A percentile compares a stretch with the other conserved stretches of the same genome.
Conservation (phyloP, 2,113 vertebrate species). For the Chaetodon auriga region DNA sequence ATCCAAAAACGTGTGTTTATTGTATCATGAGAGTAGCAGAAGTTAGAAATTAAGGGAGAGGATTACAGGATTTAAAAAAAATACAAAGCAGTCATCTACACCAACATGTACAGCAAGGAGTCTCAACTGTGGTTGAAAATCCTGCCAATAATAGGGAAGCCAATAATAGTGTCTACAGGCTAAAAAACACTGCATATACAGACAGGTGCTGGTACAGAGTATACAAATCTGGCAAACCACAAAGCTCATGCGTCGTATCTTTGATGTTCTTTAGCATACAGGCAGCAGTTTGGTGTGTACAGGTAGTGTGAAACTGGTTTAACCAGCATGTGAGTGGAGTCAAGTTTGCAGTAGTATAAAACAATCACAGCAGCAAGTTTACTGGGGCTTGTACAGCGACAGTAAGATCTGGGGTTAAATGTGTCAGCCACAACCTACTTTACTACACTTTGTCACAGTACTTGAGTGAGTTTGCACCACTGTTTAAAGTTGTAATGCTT, state of each 20-base stretch:
- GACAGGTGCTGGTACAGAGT: no score
- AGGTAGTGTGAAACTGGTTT: neutral
- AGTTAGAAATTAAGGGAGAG: constrained; percentile 7
- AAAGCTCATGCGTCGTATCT: neutral
- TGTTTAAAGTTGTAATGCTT: neutral
- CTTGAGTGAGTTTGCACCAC: neutral
- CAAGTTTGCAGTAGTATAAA: neutral
- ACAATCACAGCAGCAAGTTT: constrained; percentile 13
- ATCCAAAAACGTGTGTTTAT: constrained; percentile 17
- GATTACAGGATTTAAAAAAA: constrained; percentile 12
- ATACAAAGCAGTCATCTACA: neutral
- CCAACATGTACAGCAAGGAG: neutral
- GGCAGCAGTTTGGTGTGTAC: constrained; percentile 4
- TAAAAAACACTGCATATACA: neutral
- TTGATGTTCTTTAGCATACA: constrained; percentile 1
- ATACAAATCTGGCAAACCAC: neutral
- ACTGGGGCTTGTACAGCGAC: neutral
- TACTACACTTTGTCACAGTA: neutral
- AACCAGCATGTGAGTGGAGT: neutral
- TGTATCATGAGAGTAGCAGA: constrained; percentile 43
- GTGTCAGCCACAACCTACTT: neutral
- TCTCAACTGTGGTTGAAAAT: neutral
- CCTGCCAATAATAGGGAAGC: neutral
- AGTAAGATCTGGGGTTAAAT: neutral
- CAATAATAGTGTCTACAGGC: neutral